Conservation (phyloP, 2,888 invertebrate genomes). For the Tubulanus polymorphus region DNA sequence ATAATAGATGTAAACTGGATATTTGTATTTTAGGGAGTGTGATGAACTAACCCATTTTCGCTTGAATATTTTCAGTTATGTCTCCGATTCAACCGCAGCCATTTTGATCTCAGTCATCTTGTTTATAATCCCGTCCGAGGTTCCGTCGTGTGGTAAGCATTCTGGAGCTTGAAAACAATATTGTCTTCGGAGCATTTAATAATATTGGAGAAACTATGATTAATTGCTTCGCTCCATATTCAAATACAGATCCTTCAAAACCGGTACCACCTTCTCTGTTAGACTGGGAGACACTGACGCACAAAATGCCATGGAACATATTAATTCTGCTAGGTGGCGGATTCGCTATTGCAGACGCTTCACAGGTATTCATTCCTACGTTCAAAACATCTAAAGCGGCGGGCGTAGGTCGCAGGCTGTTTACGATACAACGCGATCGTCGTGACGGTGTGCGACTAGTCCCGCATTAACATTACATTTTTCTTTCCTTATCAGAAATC, state of each 20-base stretch:
- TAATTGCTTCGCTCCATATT: too few relatives aligned
- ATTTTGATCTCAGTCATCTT: constrained; percentile 75
- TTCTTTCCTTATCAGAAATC: constrained; percentile 17
- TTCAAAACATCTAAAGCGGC: too few relatives aligned
- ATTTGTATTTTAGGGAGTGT: too few relatives aligned
- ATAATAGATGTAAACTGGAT: too few relatives aligned
- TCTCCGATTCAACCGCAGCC: constrained; percentile 58
- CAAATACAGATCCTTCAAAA: too few relatives aligned
- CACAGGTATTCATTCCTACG: constrained; percentile 61
- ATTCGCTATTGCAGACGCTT: constrained; percentile 84
- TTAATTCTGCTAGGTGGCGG: constrained; percentile 83
- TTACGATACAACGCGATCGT: too few relatives aligned
- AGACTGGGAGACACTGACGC: constrained; percentile 79
- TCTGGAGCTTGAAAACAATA: too few relatives aligned
- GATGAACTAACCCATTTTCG: too few relatives aligned
- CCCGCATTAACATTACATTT: not conserved
- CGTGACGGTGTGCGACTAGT: too few relatives aligned
- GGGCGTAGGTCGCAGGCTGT: too few relatives aligned
- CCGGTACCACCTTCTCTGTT: constrained; percentile 62
- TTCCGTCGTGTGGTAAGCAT: constrained; percentile 50
- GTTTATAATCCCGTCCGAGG: constrained; percentile 74
- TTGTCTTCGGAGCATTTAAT: constrained; percentile 60
- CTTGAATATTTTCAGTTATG: constrained; percentile 32
- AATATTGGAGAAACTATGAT: not conserved
- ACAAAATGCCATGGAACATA: constrained; percentile 86